Evolutionary conservation across 2,888 invertebrate species (phyloP).

Genomic region (Amphipoea oculea): DNA sequence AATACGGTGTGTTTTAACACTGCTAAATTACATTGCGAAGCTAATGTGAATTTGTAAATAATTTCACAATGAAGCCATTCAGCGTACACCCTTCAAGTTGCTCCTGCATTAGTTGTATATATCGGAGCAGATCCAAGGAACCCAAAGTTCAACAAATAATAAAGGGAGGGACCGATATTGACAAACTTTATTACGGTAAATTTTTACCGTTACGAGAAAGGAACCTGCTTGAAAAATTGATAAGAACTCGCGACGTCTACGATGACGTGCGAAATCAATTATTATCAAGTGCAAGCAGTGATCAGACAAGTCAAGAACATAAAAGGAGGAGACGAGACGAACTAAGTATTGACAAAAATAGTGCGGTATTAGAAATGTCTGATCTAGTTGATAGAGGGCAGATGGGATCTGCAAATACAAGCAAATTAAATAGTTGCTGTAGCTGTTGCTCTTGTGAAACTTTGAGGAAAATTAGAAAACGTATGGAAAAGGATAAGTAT

Average conservation of each 20-base stretch:
- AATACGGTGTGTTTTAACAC: conserved; percentile 47
- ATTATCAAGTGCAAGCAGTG: conserved; percentile 67
- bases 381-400: conserved; percentile 74
- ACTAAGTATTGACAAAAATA: conserved; percentile 57
- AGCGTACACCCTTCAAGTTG: conserved; percentile 58
- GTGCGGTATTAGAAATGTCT: conserved; percentile 67
- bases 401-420: conserved; percentile 62
- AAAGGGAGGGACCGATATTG: conserved; percentile 67
- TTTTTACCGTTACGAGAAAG: conserved; percentile 75
- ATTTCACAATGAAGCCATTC: conserved; percentile 48
- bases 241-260: conserved; percentile 75
- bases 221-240: conserved; percentile 75
- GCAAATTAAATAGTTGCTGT: conserved; percentile 70
- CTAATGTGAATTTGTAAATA: conserved; percentile 33
- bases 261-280: conserved; percentile 74
- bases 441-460: conserved; percentile 71
- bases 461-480: conserved; percentile 58
- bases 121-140: conserved; percentile 57
- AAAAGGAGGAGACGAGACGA: conserved; percentile 48
- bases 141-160: conserved; percentile 55
- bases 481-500: conserved; percentile 36
- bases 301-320: conserved; percentile 49
- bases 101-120: conserved; percentile 71
- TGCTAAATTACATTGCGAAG: conserved; percentile 30
- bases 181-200: conserved; percentile 72